phyloP scores from a whole-genome alignment of 2,113 vertebrate genomes.

The Calypte anna region DNA sequence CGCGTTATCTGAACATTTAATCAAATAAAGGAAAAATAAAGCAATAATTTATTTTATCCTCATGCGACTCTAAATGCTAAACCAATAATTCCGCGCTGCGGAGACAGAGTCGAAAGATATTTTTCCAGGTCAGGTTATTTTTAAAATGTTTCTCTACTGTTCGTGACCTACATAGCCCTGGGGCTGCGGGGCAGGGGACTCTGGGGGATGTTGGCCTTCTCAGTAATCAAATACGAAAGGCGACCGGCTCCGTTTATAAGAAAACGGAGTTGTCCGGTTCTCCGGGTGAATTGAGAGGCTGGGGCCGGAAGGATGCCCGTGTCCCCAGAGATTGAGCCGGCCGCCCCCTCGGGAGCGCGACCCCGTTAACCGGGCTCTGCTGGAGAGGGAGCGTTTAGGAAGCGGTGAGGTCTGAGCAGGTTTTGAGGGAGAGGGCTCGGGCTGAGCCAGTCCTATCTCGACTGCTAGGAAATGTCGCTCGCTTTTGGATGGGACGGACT shows the following conservation, averaged over 20 bases:
- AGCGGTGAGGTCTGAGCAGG: not conserved
- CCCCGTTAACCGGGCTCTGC: not conserved
- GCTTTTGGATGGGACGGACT: not conserved
- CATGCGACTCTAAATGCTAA: not conserved
- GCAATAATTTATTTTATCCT: not conserved
- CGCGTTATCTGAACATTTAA: not conserved
- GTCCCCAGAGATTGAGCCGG: no score
- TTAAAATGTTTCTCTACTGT: not conserved
- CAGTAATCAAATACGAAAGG: not conserved
- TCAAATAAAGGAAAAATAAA: not conserved
- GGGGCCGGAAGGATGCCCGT: not conserved
- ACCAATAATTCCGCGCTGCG: not conserved
- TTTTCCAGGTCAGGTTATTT: conserved; percentile 36
- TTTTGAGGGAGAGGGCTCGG: not conserved
- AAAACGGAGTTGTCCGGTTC: not conserved
- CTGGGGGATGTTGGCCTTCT: not conserved
- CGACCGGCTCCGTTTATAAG: not conserved
- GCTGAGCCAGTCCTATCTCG: not conserved
- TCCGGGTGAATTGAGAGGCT: not conserved
- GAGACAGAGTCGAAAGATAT: not conserved
- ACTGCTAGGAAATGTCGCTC: not conserved
- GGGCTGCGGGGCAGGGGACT: not conserved
- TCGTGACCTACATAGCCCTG: conserved; percentile 29
- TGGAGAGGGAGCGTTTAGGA: not conserved
- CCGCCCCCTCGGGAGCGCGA: not conserved